phyloP scores from a whole-genome alignment of 2,113 vertebrate species.

The Phrynosoma blainvillii region DNA sequence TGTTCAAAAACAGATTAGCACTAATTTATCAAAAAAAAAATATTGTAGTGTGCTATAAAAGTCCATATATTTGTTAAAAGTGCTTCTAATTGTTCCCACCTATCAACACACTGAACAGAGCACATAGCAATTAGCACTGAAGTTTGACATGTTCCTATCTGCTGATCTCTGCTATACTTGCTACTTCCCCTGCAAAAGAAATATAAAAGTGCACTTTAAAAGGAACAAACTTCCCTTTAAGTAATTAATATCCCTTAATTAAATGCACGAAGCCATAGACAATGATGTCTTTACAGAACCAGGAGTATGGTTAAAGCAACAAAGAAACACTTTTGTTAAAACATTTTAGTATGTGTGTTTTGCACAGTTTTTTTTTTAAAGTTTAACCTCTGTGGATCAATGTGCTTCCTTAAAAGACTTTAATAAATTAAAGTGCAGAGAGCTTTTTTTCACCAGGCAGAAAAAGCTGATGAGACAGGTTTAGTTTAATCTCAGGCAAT shows the following conservation, averaged over 20 bases:
- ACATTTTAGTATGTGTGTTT: conserved; percentile 92
- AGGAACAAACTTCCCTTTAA: conserved; percentile 88
- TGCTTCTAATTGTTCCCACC: conserved; percentile 39
- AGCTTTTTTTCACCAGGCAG: conserved; percentile 94
- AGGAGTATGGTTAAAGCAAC: conserved; percentile 87
- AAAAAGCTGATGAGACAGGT: conserved; percentile 99
- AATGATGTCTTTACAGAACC: conserved; percentile 91
- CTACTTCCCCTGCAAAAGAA: conserved; percentile 58
- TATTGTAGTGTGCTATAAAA: conserved; percentile 37
- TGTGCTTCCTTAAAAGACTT: conserved; percentile 99
- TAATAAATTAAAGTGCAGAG: conserved; percentile 99
- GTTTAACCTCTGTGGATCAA: conserved; percentile 99
- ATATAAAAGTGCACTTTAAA: conserved; percentile 81
- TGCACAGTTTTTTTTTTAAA: conserved; percentile 97
- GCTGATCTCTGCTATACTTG: conserved; percentile 41
- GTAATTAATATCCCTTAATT: conserved; percentile 97
- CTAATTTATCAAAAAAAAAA: conserved; percentile 51
- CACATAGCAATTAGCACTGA: conserved; percentile 40
- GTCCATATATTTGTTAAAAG: conserved; percentile 47
- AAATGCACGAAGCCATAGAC: conserved; percentile 90
- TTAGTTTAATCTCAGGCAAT: conserved; percentile 99
- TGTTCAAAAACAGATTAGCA: conserved; percentile 49
- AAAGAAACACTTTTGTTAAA: conserved; percentile 89
- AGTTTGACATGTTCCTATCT: conserved; percentile 58
- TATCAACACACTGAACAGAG: conserved; percentile 44